These are phyloP conservation scores for Tenthredo mesomela DNA, from an alignment of 2,888 invertebrate genomes.

Conservation along the genomic window DNA sequence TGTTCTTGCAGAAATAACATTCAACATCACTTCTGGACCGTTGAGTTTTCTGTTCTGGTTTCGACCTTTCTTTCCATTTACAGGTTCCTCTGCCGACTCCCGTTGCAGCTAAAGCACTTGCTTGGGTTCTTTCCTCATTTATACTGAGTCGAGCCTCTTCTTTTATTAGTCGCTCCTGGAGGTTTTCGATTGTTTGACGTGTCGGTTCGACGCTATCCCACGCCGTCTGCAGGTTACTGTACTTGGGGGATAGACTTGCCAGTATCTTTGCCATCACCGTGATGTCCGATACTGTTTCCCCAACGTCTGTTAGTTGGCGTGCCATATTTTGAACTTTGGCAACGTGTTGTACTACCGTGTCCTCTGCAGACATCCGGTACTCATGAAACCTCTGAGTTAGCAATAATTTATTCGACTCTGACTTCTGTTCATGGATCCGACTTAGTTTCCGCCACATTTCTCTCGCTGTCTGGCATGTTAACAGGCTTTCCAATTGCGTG, in stretches of 20 bases:
- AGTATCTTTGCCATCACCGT: conserved; percentile 60
- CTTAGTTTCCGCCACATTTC: conserved; percentile 59
- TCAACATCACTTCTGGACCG: conserved; percentile 31
- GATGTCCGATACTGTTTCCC: conserved; percentile 56
- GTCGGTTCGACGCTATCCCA: conserved; percentile 58
- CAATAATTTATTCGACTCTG: conserved; percentile 56
- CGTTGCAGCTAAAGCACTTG: too few species aligned
- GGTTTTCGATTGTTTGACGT: conserved; percentile 57
- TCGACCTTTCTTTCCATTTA: background rate
- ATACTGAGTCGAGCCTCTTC: conserved; percentile 48
- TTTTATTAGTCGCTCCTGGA: conserved; percentile 58
- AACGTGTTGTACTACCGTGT: conserved; percentile 65
- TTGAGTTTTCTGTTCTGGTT: conserved; percentile 20
- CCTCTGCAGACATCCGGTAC: conserved; percentile 57
- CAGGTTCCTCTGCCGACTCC: conserved; percentile 37
- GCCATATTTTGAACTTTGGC: conserved; percentile 66
- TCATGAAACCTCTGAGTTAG: conserved; percentile 59
- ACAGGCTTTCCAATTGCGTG: conserved; percentile 54
- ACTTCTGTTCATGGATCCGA: conserved; percentile 60
- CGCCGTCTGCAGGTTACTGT: conserved; percentile 57
- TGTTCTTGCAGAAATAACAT: conserved; percentile 54
- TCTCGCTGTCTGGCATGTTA: conserved; percentile 55
- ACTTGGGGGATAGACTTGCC: conserved; percentile 59
- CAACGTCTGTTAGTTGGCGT: conserved; percentile 57
- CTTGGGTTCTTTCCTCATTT: too few species aligned